These are phyloP conservation scores for Iphiclides podalirius DNA, from an alignment of 2,888 invertebrate species.

Conservation along the genomic window DNA sequence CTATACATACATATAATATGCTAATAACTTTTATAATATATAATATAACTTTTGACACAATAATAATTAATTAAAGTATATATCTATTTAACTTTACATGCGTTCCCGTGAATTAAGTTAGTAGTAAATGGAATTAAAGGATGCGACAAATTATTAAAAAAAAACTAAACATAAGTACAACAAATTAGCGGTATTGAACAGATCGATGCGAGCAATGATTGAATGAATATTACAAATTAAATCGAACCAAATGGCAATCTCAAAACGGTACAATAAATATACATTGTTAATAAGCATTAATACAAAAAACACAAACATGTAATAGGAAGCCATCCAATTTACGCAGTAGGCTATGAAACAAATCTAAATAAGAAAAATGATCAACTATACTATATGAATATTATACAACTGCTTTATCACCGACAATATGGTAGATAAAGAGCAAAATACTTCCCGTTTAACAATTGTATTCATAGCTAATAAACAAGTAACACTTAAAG, in stretches of 20 bases:
- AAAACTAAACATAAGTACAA: too few relatives aligned
- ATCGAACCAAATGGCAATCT: too few relatives aligned
- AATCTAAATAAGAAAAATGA: slow-evolving; percentile 3
- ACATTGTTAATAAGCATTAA: slow-evolving; percentile 11
- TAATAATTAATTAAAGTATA: neutral
- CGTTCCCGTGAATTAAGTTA: slow-evolving; percentile 1
- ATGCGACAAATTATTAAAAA: neutral
- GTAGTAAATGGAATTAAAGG: slow-evolving; percentile 2
- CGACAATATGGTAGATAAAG: slow-evolving; percentile 55
- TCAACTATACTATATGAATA: slow-evolving; percentile 1
- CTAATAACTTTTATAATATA: too few relatives aligned
- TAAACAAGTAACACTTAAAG: neutral
- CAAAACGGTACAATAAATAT: too few relatives aligned
- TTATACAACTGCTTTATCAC: slow-evolving; percentile 48
- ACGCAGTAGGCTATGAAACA: neutral
- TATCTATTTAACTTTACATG: neutral
- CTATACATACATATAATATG: neutral
- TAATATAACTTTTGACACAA: too few relatives aligned
- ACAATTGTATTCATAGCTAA: neutral
- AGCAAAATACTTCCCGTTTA: slow-evolving; percentile 7
- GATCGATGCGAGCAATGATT: too few relatives aligned
- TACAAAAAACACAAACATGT: neutral
- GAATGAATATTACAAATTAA: too few relatives aligned
- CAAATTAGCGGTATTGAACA: too few relatives aligned
- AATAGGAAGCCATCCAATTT: slow-evolving; percentile 1